Evolutionary conservation across 2,113 vertebrate genomes (phyloP).

Genomic region (Coryphaenoides rupestris): DNA sequence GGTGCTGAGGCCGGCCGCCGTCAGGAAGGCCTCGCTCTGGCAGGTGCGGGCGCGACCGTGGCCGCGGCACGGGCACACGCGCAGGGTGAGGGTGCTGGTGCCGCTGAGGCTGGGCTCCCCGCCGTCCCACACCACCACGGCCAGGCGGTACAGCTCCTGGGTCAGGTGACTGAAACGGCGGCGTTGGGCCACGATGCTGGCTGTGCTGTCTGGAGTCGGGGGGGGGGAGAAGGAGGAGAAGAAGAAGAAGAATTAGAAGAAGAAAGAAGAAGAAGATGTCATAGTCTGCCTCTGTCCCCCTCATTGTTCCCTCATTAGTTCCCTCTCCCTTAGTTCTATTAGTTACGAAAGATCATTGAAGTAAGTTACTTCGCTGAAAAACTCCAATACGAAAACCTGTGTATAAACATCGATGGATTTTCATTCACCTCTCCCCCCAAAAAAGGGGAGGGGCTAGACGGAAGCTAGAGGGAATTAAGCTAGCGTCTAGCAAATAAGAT

Average conservation of each 20-base stretch:
- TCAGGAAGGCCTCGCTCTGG: slow-evolving; percentile 89
- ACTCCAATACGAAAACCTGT: too few species aligned
- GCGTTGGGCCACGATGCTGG: slow-evolving; percentile 83
- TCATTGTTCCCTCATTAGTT: slow-evolving; percentile 13
- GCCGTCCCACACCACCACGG: slow-evolving; percentile 87
- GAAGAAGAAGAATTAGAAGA: neutral
- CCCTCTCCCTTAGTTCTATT: too few species aligned
- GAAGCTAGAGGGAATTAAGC: too few species aligned
- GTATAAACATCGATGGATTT: too few species aligned
- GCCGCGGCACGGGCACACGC: slow-evolving; percentile 86
- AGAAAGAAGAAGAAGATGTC: neutral
- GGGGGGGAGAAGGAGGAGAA: neutral
- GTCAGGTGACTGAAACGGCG: slow-evolving; percentile 82
- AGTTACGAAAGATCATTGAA: too few species aligned
- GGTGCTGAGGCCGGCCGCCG: slow-evolving; percentile 91
- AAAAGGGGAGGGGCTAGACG: too few species aligned
- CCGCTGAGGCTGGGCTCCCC: slow-evolving; percentile 89
- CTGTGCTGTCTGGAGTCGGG: slow-evolving; percentile 83
- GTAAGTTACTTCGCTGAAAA: too few species aligned
- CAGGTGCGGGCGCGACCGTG: slow-evolving; percentile 74
- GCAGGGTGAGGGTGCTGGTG: slow-evolving; percentile 89
- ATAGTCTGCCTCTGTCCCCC: too few species aligned
- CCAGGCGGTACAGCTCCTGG: slow-evolving; percentile 87
- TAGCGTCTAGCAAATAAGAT: too few species aligned
- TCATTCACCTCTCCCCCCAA: too few species aligned